Base-by-base conservation (phyloP, 2,113 vertebrate species). In the Peromyscus maniculatus region DNA sequence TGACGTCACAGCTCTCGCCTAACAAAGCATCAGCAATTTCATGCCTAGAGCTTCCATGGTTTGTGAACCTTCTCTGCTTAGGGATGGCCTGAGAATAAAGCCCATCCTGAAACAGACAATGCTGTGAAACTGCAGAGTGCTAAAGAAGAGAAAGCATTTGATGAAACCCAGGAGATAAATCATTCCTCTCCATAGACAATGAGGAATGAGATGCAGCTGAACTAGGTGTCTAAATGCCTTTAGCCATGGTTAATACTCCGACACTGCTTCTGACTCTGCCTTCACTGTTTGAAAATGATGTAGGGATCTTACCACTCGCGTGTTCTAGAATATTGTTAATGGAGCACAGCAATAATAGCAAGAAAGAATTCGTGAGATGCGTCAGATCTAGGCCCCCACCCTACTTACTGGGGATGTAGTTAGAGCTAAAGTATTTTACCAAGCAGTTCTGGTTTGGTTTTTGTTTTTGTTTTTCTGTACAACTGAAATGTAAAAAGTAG, bases 21-120 rank as follows among this genome's bases (percentile, higher is more conserved):
- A 88, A 66, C 59, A 92, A 89, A 93, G 83, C 10, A 55, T 36
- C 46, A 67, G 79, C 71, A 94, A 66, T 93, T 95, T 96, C 31
- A 36, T 79, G 79, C 69, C 66, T 17, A 86, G 49, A 26, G 3
- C 19, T 93, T 79, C 36, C 46, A 5, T 71, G 86, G 43, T 55
- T 92, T 82, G 31, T 43, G 52, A 43, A 72, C 36, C 46, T 59
- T 79, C 78, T 74, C 55, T 72, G 46, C 72, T 91, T 92, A 46
- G 93, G 55, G n/a, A n/a, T 21, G n/a, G 92, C 72, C 62, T 62
- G 31, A 84, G 69, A 87, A 78, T 67, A 74, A 91, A 96, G 90
- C 90, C 66, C 78, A 59, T 62, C 52, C n/a, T 43, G 57, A 11
- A 89, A 31, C 21, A 89, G 74, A 92, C 57, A 75, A 77, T 55